Base-by-base conservation (phyloP, 1,140 invertebrate genomes). In the Drosophila auraria region DNA sequence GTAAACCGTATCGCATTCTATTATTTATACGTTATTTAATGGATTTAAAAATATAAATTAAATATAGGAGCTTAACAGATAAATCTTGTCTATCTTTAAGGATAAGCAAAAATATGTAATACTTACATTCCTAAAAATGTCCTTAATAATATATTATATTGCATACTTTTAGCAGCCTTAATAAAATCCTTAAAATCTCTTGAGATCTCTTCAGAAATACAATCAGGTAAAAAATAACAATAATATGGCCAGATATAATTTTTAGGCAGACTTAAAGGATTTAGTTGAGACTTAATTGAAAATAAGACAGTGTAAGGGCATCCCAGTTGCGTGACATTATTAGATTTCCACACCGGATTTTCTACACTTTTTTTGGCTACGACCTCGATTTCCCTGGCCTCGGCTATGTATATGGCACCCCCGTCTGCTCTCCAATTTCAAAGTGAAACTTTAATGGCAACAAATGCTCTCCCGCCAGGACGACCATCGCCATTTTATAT, bases 371-470 rank as follows among this genome's bases (percentile, higher is more conserved):
- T 17, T 47, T 27, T 71, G 38, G 51, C 44, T 45, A 33, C 38
- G 15, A 42, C 58, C 30, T 53, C 42, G 50, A 17, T 50, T 42
- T 49, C 30, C 56, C 47, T 23, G 4, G 30, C 38, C 59, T 38
- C 33, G 33, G 33, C 33, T 12, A 36, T 20, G 20, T 20, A 20
- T 20, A 20, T 11, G 33, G 33, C 42, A 20, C 27, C 36, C 38
- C 36, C 45, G 61, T 56, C 74, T 70, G 81, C 64, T n/a, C 75
- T 75, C 66, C 78, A 79, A 82, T 86, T 86, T 76, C 68, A 90
- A 91, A 91, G 82, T 66, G 77, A 61, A 62, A 90, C 86, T 90
- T 90, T 90, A 86, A 90, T 86, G 82, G 86, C 86, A 86, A 86
- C 82, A 90, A 90, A 84, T 78, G 82, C 69, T 75, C 51, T 65